phyloP scores from a whole-genome alignment of 2,888 invertebrate species.

The Trichogramma evanescens region DNA sequence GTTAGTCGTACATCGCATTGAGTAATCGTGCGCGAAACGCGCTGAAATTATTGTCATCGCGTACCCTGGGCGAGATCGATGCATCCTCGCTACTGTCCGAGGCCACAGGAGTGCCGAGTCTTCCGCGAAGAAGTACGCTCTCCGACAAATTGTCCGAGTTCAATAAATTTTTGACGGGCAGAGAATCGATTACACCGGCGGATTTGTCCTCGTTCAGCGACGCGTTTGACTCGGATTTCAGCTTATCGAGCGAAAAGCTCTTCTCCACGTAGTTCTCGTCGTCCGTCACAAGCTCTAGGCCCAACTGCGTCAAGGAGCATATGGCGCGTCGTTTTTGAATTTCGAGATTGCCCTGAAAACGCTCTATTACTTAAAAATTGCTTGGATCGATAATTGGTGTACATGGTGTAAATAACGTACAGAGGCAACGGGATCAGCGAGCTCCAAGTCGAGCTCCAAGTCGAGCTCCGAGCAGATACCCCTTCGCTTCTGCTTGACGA shows the following conservation, averaged over 20 bases:
- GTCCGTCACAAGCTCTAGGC: slow-evolving; percentile 29
- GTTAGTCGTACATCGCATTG: too few species aligned
- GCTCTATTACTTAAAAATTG: too few species aligned
- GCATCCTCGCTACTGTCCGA: slow-evolving; percentile 14
- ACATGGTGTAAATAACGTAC: slow-evolving; percentile 18
- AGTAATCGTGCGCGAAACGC: too few species aligned
- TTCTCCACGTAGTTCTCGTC: slow-evolving; percentile 27
- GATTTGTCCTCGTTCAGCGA: slow-evolving; percentile 13
- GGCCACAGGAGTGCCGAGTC: slow-evolving; percentile 27
- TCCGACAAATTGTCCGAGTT: slow-evolving; percentile 19
- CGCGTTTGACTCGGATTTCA: slow-evolving; percentile 13
- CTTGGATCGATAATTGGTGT: too few species aligned
- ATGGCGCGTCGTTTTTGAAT: slow-evolving; percentile 54
- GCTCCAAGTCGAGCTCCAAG: slow-evolving; percentile 44
- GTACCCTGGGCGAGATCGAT: slow-evolving; percentile 10
- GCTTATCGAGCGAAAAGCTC: slow-evolving; percentile 18
- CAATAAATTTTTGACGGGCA: slow-evolving; percentile 15
- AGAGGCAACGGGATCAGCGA: slow-evolving; percentile 25
- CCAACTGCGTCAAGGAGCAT: slow-evolving; percentile 53
- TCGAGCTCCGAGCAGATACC: slow-evolving; percentile 52
- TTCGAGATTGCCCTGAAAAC: slow-evolving; percentile 13
- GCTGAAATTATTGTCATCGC: background rate
- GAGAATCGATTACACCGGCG: slow-evolving; percentile 10
- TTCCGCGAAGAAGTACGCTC: slow-evolving; percentile 25
- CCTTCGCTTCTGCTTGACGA: slow-evolving; percentile 34